phyloP scores from a whole-genome alignment of 1,140 invertebrate genomes.

The Eriosoma lanigerum region DNA sequence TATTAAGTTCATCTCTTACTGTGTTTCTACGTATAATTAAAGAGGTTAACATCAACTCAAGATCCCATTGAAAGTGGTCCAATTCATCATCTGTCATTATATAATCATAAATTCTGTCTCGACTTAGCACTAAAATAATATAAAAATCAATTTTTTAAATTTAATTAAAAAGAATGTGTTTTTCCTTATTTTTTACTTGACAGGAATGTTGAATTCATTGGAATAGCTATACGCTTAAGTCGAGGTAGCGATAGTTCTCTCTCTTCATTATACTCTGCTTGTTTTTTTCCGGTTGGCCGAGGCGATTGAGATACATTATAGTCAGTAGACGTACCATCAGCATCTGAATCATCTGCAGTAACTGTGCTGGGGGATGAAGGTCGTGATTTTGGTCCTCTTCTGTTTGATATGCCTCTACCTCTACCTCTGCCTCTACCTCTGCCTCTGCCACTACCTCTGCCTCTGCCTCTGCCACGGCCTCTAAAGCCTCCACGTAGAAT shows the following conservation, averaged over 20 bases:
- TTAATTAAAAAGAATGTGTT: too few species aligned
- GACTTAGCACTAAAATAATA: constrained; percentile 12
- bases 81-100: constrained; percentile 76
- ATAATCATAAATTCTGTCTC: background rate
- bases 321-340: background rate
- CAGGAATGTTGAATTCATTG: background rate
- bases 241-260: constrained; percentile 38
- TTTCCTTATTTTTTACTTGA: background rate
- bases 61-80: constrained; percentile 79
- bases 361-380: background rate
- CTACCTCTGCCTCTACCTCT: background rate
- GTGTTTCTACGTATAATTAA: constrained; percentile 75
- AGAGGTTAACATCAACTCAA: constrained; percentile 83
- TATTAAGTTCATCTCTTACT: constrained; percentile 74
- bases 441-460: constrained; percentile 12
- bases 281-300: background rate
- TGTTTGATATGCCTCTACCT: background rate
- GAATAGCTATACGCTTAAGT: constrained; percentile 5
- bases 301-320: background rate
- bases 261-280: constrained; percentile 11
- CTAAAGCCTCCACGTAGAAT: background rate
- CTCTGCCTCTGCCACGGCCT: background rate
- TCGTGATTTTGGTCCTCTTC: background rate
- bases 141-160: too few species aligned
- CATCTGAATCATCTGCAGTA: constrained; percentile 1